Conservation (phyloP, 2,797 vertebrate genomes). For the Sardinella longiceps region DNA sequence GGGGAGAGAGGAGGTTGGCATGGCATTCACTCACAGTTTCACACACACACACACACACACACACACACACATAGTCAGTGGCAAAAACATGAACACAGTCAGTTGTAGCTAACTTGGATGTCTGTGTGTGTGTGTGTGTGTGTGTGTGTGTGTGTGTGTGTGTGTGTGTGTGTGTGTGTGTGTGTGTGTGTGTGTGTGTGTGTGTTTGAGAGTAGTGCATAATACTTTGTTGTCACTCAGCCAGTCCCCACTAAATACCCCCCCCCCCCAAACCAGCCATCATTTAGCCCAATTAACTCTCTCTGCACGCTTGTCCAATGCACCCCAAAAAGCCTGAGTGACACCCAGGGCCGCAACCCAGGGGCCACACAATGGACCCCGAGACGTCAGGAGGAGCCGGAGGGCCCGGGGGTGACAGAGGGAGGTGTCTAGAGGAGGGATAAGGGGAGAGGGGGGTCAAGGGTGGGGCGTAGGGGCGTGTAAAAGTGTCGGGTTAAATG, state of each 20-base stretch:
- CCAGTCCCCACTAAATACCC: slow-evolving; percentile 24
- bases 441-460: neutral
- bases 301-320: slow-evolving; percentile 45
- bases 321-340: slow-evolving; percentile 47
- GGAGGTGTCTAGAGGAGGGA: slow-evolving; percentile 8
- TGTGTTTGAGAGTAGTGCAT: slow-evolving; percentile 29
- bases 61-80: neutral
- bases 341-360: slow-evolving; percentile 36
- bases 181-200: neutral
- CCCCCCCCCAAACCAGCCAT: slow-evolving; percentile 40
- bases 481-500: neutral
- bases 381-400: slow-evolving; percentile 9
- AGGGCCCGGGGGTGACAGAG: neutral
- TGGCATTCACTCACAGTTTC: neutral
- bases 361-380: slow-evolving; percentile 31
- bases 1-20: neutral
- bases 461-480: neutral
- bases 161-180: too few relatives aligned
- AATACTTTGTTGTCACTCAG: slow-evolving; percentile 44
- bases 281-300: slow-evolving; percentile 48
- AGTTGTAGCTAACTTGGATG: too few relatives aligned
- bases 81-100: too few relatives aligned
- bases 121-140: too few relatives aligned
- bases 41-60: neutral
- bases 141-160: too few relatives aligned